Percentiles rank a stretch among this genome's conserved stretches.
Conservation (phyloP, 2,113 vertebrate genomes). For the Ptilorrhoa leucosticta region DNA sequence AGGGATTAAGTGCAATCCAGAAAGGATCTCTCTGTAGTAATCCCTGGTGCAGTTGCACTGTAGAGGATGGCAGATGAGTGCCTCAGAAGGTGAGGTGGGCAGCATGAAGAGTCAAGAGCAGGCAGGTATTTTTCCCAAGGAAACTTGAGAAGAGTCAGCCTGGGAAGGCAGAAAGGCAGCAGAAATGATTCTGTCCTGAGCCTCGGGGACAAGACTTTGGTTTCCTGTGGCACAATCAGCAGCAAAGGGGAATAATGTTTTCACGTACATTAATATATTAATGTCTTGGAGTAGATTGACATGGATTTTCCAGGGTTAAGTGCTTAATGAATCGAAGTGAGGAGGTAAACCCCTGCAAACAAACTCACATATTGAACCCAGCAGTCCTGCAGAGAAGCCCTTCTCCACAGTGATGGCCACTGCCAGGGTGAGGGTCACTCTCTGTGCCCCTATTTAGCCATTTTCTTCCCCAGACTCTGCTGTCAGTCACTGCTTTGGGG, state of each 20-base stretch:
- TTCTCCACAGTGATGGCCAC: fast-evolving
- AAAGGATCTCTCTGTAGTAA: background rate
- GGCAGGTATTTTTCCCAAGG: background rate
- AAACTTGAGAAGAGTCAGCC: background rate
- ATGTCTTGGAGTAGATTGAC: background rate
- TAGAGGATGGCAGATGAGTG: background rate
- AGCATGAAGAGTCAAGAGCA: background rate
- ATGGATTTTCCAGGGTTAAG: background rate
- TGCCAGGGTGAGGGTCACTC: background rate
- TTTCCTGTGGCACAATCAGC: background rate
- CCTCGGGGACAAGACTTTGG: background rate
- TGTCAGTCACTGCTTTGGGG: background rate
- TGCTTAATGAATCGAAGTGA: background rate
- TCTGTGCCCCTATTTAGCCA: background rate
- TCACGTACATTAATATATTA: background rate
- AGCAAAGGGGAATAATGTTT: background rate
- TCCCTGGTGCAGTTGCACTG: background rate
- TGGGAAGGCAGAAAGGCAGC: background rate
- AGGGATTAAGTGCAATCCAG: background rate
- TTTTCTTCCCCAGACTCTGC: background rate
- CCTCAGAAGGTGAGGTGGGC: background rate
- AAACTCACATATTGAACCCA: background rate
- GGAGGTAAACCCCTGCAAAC: background rate
- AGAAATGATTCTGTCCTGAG: background rate
- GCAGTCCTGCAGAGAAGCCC: background rate